phyloP scores from a whole-genome alignment of 2,113 vertebrate genomes.

The Gopherus evgoodei region DNA sequence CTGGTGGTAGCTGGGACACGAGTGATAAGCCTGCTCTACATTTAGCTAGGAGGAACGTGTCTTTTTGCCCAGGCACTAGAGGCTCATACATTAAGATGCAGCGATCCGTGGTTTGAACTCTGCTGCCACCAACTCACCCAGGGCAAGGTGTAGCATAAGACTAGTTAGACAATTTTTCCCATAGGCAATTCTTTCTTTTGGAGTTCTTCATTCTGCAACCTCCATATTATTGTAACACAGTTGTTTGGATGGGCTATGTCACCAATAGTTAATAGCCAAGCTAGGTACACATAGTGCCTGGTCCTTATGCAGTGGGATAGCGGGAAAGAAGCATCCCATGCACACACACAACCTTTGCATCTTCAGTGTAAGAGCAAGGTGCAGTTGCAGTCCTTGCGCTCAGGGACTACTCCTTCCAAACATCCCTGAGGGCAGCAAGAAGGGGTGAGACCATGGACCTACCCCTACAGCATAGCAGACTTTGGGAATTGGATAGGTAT shows the following conservation, averaged over 20 bases:
- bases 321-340: background rate
- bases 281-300: background rate
- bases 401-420: background rate
- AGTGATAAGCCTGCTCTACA: background rate
- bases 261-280: background rate
- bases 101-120: background rate
- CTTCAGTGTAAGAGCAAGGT: background rate
- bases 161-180: background rate
- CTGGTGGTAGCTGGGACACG: background rate
- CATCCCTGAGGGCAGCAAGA: background rate
- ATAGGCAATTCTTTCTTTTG: background rate
- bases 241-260: background rate
- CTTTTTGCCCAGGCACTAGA: background rate
- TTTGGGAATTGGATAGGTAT: background rate
- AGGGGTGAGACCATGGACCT: background rate
- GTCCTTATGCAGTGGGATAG: background rate
- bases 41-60: background rate
- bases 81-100: background rate
- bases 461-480: background rate
- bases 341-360: background rate
- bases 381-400: background rate
- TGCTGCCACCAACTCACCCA: too few species aligned
- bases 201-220: background rate
- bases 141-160: background rate
- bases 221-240: background rate